Evolutionary conservation across 2,797 vertebrate genomes (phyloP), one percentile per base, ranked within the genome.

Genomic region (Eurystomus glaucurus): DNA sequence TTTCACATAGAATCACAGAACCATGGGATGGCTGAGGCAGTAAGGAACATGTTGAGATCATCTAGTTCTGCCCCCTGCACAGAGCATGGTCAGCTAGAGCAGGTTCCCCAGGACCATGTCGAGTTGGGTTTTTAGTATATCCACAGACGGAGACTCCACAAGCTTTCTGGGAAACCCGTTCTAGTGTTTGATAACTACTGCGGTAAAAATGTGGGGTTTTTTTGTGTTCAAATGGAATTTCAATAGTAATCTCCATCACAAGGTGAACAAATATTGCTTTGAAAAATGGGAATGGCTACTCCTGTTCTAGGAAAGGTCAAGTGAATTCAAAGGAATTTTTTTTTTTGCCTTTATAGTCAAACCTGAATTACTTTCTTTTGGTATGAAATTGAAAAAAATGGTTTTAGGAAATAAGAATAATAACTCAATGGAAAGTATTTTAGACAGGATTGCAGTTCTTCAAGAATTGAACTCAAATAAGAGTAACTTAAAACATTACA

Each of bases 141-240:
- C 25, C 46, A 74, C 13, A 81, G 8, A 29, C 14, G 6, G 12
- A 61, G 46, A 55, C 10, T 58, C 19, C 26, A 14, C 4, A 82
- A 60, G 12, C 3, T 70, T 83, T 65, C 43, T 35, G 31, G 21
- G 10, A 26, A 71, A 4, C 26, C 0, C 3, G 10, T 71, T 93
- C 25, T n/a, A 12, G n/a, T 89, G 55, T 64, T 14, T 78, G 43
- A 87, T 11, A 58, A 5, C 20, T 62, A 35, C 37, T 69, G 25
- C 23, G 29, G 12, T 51, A 79, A 68, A 90, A 85, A 43, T 60
- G 4, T 33, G 2, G 48, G 35, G 35, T 35, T 79, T 87, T 77
- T 18, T 43, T 71, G 19, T 64, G 26, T 93, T 90, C 60, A 60
- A 25, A 46, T 48, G 60, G 10, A 92, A 94, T 85, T 91, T 77